Base-by-base conservation (phyloP, 2,113 vertebrate genomes). In the Salvelinus sp. region DNA sequence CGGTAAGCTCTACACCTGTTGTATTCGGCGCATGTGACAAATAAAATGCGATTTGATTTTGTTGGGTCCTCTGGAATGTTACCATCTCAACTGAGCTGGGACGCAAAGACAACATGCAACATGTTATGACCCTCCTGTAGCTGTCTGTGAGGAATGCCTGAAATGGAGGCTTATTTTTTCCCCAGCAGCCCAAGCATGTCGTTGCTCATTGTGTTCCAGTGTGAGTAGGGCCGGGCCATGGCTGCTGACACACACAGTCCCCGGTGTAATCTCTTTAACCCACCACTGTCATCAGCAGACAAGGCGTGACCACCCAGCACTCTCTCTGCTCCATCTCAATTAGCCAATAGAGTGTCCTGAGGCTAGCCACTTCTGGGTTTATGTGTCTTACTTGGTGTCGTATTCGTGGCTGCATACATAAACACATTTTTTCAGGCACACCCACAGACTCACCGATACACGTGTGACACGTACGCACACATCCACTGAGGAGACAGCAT, bases 221-320 rank as follows among this genome's bases (percentile, higher is more conserved):
- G 89, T 91, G 89, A 91, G 85, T 81, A 87, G 93, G 94, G 93
- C 88, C 90, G 84, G 89, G 91, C 94, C 94, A 92, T 93, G 94
- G 93, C 94, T 93, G 93, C 93, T 95, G 95, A 95, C 93, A 92
- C 50, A 54, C 50, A 44, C 91, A 92, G 92, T 93, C 93, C 83
- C 82, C 81, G 80, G 92, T 95, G 95, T 97, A 97, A 98, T 97
- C 96, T 96, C 93, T 95, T 95, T 97, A 97, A 96, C 95, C 95
- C 93, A 92, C 90, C 92, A 92, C 92, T 93, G 91, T 90, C 90
- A 91, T 84, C 90, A 92, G 78, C 88, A 87, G 91, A 92, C 91
- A 92, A 95, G 93, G 94, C 94, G 84, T 94, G 94, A 96, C 93
- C 88, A 86, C 91, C 87, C 92, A 94, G 90, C 94, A 91, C 92